phyloP scores from a whole-genome alignment of 2,113 vertebrate genomes.

The Hypocryptadius cinnamomeus region DNA sequence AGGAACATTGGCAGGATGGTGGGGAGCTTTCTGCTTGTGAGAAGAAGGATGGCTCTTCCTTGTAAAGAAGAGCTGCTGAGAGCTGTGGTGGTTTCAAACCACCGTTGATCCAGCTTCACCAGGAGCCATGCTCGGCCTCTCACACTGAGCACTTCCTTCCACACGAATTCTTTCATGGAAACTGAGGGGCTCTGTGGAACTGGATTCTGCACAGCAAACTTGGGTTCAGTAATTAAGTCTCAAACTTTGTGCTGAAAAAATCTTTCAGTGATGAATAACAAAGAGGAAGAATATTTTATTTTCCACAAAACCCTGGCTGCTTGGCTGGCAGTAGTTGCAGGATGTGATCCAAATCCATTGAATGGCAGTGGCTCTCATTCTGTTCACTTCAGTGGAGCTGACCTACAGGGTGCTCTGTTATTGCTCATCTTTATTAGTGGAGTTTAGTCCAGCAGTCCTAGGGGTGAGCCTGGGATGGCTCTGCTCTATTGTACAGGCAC shows the following conservation, averaged over 20 bases:
- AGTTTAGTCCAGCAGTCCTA: neutral
- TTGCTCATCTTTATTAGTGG: neutral
- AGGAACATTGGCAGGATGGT: neutral
- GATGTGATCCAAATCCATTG: slow-evolving; percentile 1
- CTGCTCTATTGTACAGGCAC: neutral
- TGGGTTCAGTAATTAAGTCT: neutral
- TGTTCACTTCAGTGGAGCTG: neutral
- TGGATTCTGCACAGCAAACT: neutral
- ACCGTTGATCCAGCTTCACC: neutral
- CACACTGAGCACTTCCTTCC: neutral
- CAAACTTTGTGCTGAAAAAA: neutral
- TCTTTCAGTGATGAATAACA: neutral
- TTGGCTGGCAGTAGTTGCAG: neutral
- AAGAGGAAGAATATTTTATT: neutral
- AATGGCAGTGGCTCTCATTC: neutral
- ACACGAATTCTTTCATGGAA: neutral
- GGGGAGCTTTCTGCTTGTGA: neutral
- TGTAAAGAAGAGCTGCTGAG: neutral
- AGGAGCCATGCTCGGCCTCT: neutral
- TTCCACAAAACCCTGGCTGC: neutral
- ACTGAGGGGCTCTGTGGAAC: neutral
- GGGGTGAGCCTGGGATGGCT: neutral
- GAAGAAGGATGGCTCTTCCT: neutral
- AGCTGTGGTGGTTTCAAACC: neutral
- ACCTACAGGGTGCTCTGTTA: neutral